Base-by-base conservation (phyloP, 2,113 vertebrate genomes). In the Plotosus lineatus region DNA sequence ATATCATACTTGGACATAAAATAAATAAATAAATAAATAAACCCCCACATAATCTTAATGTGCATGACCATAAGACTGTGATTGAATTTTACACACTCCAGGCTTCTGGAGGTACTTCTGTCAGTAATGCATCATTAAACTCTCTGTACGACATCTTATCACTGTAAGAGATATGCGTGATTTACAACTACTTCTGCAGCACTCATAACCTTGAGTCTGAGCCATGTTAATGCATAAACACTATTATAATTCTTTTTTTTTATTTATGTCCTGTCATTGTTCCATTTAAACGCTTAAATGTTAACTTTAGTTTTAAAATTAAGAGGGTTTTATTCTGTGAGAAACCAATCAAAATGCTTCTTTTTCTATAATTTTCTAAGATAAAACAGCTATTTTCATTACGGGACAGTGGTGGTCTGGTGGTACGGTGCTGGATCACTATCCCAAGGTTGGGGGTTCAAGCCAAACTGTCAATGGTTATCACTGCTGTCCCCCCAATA, bases 141-240 rank as follows among this genome's bases (percentile, higher is more conserved):
- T 69, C 65, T 26, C 40, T 44, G 65, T 26, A 69, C 44, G 65
- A 31, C 56, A 31, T 61, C 21, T 26, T 76, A 33, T 8, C 40
- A 44, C 55, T 31, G 9, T 61, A 17, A 48, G 38, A 28, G 12
- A 28, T 60, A 76, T 76, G 55, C 53, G 6, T 46, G n/a, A 42
- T 33, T 61, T 46, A 77, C 42, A 40, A 23, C 53, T 75, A 58
- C 28, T 40, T 55, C 36, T 75, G 36, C 23, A 56, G 44, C 75
- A 50, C 19, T n/a, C 38, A 58, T 21, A 75, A 75, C 73, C 56
- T 77, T 58, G n/a, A 63, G 56, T 48, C 28, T 48, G 56, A 48
- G 31, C 40, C n/a, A 51, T 51, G 48, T 63, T 50, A 12, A 61
- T 61, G 56, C 53, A 75, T 19, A 44, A 6, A 60, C n/a, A 53